Conservation (phyloP, 1,140 invertebrate genomes). For the Radopholus similis region DNA sequence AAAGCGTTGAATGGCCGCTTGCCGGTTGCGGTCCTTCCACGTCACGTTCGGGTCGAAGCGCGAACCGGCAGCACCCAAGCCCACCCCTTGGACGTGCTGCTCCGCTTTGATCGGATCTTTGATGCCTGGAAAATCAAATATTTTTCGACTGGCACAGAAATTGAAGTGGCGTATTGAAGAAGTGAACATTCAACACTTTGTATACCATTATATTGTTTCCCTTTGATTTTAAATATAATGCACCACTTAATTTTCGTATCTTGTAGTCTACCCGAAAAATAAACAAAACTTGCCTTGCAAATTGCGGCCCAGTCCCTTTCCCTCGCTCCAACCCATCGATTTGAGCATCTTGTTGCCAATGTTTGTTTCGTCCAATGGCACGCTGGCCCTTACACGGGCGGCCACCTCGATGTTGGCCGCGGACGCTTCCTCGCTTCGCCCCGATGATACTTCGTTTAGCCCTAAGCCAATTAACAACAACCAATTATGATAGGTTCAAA, state of each 20-base stretch:
- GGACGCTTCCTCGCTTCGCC: not conserved
- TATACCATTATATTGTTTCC: too few relatives aligned
- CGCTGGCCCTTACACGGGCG: conserved; percentile 28
- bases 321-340: conserved; percentile 97
- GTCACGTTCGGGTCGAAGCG: conserved; percentile 14
- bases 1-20: conserved; percentile 36
- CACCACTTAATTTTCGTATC: too few relatives aligned
- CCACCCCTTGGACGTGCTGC: conserved; percentile 53
- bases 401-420: conserved; percentile 4
- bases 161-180: too few relatives aligned
- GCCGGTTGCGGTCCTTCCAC: conserved; percentile 36
- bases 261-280: too few relatives aligned
- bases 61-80: conserved; percentile 48
- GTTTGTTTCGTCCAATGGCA: conserved; percentile 50
- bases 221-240: too few relatives aligned
- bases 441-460: not conserved
- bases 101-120: conserved; percentile 54
- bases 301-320: conserved; percentile 83
- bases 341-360: conserved; percentile 87
- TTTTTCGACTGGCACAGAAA: too few relatives aligned
- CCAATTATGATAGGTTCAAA: too few relatives aligned
- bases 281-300: conserved; percentile 76
- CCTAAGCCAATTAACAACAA: conserved; percentile 22
- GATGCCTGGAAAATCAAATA: conserved; percentile 37
- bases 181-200: not conserved